phyloP scores from a whole-genome alignment of 1,140 invertebrate species.

The Pseudomyrmex flavicornis region DNA sequence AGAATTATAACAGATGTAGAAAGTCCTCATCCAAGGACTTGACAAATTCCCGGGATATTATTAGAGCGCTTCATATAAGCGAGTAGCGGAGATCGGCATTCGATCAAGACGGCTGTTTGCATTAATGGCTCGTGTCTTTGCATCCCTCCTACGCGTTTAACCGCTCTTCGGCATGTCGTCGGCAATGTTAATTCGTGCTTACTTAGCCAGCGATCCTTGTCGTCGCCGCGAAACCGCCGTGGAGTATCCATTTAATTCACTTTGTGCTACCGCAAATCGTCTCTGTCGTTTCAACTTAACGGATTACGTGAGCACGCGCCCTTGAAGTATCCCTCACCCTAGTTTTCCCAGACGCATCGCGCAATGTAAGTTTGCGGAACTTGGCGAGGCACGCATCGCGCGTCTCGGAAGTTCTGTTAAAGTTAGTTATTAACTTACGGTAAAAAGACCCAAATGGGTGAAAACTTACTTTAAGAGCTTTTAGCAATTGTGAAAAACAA shows the following conservation, averaged over 20 bases:
- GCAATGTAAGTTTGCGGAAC: background rate
- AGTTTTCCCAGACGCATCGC: background rate
- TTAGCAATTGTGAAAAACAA: background rate
- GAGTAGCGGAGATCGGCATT: conserved; percentile 28
- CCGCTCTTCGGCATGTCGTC: conserved; percentile 41
- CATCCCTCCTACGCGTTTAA: conserved; percentile 8
- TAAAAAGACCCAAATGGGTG: background rate
- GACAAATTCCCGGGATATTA: conserved; percentile 27
- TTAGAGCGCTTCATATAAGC: conserved; percentile 15
- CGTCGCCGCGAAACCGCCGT: background rate
- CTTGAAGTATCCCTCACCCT: background rate
- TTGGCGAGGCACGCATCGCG: background rate
- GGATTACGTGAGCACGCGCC: background rate
- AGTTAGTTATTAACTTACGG: conserved; percentile 17
- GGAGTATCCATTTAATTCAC: conserved; percentile 48
- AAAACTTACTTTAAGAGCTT: background rate
- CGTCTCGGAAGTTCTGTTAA: conserved; percentile 27
- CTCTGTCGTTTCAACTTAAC: background rate
- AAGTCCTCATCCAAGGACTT: background rate
- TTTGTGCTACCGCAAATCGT: conserved; percentile 46
- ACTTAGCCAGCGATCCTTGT: conserved; percentile 33
- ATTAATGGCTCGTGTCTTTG: background rate
- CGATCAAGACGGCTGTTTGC: conserved; percentile 19
- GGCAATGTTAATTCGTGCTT: conserved; percentile 47
- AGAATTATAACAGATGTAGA: background rate